Evolutionary conservation across 1,140 invertebrate species (phyloP).

Genomic region (Brachionus calyciflorus): DNA sequence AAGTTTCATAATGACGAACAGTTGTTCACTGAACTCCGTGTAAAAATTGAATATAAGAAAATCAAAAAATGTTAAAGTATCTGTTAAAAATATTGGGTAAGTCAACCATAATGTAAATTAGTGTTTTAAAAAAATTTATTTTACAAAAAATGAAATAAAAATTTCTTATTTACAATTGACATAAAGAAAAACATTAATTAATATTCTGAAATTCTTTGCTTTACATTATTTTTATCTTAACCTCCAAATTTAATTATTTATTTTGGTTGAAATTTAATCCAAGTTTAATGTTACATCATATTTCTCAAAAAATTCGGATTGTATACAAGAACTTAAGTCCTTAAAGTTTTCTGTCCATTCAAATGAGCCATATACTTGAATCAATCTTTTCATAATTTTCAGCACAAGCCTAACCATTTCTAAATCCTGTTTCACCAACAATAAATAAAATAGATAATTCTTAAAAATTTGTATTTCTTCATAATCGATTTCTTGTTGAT

Average conservation of each 20-base stretch:
- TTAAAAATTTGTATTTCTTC: constrained; percentile 3
- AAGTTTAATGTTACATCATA: constrained; percentile 32
- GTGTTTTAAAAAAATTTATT: too few species aligned
- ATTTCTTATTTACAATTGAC: too few species aligned
- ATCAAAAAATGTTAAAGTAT: too few species aligned
- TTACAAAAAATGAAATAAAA: too few species aligned
- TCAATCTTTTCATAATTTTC: constrained; percentile 17
- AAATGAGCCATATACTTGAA: constrained; percentile 27
- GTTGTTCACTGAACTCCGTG: too few species aligned
- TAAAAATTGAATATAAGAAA: too few species aligned
- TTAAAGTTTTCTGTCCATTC: constrained; percentile 25
- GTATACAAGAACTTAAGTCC: not conserved
- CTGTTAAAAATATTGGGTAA: too few species aligned
- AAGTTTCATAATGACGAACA: too few species aligned
- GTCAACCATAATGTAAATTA: too few species aligned
- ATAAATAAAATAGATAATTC: not conserved
- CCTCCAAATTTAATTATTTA: not conserved
- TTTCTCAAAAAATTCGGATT: constrained; percentile 41
- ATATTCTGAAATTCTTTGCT: not conserved
- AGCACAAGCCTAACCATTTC: not conserved
- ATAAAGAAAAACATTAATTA: too few species aligned
- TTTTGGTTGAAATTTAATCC: not conserved
- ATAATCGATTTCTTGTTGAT: constrained; percentile 10
- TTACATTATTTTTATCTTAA: not conserved
- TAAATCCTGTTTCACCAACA: not conserved